Percentiles rank a stretch among this genome's conserved stretches.
These are phyloP conservation scores for Heliothis virescens DNA, from an alignment of 1,140 invertebrate genomes.

Conservation along the genomic window DNA sequence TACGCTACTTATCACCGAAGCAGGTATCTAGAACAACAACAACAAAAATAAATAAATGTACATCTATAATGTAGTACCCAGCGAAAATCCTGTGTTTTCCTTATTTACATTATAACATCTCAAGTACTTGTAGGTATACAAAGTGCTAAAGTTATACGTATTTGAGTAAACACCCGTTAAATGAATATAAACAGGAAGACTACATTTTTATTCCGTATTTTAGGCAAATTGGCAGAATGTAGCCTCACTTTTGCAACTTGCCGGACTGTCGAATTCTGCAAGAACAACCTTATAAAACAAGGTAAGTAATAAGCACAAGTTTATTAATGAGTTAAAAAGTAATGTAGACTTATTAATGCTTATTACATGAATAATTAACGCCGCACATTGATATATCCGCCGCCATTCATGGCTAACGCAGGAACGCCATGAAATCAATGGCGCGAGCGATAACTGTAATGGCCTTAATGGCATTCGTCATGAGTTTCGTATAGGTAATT, in stretches of 20 bases:
- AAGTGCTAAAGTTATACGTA: not conserved
- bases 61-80: too few species aligned
- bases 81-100: constrained; percentile 15
- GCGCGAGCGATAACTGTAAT: constrained; percentile 21
- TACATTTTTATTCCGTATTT: not conserved
- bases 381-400: not conserved
- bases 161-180: not conserved
- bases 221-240: too few species aligned
- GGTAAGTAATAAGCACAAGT: not conserved
- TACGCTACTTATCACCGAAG: constrained; percentile 86
- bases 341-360: not conserved
- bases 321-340: not conserved
- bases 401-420: constrained; percentile 22
- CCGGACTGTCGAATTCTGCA: too few species aligned
- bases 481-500: constrained; percentile 6
- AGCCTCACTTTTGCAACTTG: too few species aligned
- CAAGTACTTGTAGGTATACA: not conserved
- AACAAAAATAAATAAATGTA: not conserved
- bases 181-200: constrained; percentile 7
- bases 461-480: constrained; percentile 35
- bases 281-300: too few species aligned
- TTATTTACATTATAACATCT: constrained; percentile 15
- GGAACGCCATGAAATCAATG: constrained; percentile 37
- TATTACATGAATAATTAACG: constrained; percentile 11
- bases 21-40: constrained; percentile 81